phyloP scores from a whole-genome alignment of 2,888 invertebrate species.

The Macaria liturata region DNA sequence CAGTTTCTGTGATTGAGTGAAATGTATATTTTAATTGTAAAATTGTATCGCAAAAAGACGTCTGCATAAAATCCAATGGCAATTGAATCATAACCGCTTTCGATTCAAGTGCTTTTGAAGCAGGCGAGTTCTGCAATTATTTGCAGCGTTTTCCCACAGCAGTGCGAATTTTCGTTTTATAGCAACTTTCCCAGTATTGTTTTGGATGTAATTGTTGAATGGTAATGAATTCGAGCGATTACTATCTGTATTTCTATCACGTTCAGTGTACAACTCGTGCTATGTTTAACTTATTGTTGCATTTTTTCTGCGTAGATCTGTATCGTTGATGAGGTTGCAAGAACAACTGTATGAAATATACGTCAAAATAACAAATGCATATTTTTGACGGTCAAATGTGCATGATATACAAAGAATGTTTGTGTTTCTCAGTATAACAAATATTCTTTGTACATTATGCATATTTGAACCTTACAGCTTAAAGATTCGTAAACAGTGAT shows the following conservation, averaged over 20 bases:
- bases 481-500: too few species aligned
- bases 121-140: conserved; percentile 50
- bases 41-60: conserved; percentile 21
- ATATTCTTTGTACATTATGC: too few species aligned
- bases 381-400: too few species aligned
- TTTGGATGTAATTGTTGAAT: conserved; percentile 58
- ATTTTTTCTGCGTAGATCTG: conserved; percentile 18
- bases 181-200: conserved; percentile 71
- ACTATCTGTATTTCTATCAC: conserved; percentile 40
- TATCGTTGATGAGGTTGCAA: background rate
- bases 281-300: conserved; percentile 28
- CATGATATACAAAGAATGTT: too few species aligned
- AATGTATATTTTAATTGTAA: conserved; percentile 12
- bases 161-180: conserved; percentile 60
- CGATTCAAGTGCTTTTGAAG: conserved; percentile 5
- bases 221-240: conserved; percentile 62
- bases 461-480: too few species aligned
- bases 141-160: conserved; percentile 62
- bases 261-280: conserved; percentile 39
- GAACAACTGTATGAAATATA: too few species aligned
- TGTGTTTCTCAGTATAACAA: too few species aligned
- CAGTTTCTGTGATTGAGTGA: conserved; percentile 27
- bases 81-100: conserved; percentile 17
- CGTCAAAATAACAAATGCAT: too few species aligned
- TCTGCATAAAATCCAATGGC: conserved; percentile 20